Conservation (phyloP, 2,797 vertebrate species). For the Helarctos malayanus region DNA sequence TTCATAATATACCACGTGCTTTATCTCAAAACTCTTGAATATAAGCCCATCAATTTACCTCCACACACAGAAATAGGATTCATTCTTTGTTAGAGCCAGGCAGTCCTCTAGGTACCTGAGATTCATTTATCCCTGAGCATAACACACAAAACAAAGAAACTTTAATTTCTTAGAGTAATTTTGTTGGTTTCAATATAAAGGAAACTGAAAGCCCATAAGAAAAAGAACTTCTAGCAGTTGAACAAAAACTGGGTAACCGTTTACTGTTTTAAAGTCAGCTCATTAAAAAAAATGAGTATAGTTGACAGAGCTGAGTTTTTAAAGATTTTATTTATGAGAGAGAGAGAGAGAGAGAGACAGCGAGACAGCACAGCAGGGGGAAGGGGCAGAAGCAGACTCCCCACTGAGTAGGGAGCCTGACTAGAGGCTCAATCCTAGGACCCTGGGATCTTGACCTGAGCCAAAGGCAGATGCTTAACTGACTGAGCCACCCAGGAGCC, state of each 20-base stretch:
- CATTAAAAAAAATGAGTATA: neutral
- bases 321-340: neutral
- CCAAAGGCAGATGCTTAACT: neutral
- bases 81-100: neutral
- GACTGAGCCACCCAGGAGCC: neutral
- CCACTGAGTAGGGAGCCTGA: neutral
- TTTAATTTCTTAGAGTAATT: neutral
- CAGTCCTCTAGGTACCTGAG: neutral
- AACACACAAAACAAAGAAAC: neutral
- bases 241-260: neutral
- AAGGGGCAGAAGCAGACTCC: neutral
- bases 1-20: neutral
- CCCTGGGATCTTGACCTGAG: neutral
- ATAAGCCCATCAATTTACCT: neutral
- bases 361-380: neutral
- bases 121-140: conserved; percentile 17
- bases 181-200: conserved; percentile 20
- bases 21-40: conserved; percentile 29
- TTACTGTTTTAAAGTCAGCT: neutral
- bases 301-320: neutral
- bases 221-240: neutral
- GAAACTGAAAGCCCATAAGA: neutral
- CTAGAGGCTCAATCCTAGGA: no score
- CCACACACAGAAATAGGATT: neutral
- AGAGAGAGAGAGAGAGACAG: neutral